phyloP scores from a whole-genome alignment of 64 coral and sea anemone genomes.

The Dendronephthya gigantea region DNA sequence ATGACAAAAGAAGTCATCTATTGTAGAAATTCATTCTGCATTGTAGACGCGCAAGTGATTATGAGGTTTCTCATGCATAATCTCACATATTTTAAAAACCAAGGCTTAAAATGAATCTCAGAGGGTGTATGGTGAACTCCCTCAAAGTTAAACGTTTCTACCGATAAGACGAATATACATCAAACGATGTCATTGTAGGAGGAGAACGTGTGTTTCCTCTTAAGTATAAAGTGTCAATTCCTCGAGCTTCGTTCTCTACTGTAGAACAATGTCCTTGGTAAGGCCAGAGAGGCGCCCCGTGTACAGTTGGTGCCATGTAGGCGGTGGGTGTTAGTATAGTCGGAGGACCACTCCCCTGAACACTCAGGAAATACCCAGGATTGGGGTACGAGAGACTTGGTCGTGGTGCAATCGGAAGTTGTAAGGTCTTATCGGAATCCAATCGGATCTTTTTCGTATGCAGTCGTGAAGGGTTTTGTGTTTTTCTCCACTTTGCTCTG shows the following conservation, averaged over 20 bases:
- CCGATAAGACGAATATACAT: neutral
- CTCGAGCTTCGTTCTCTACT: neutral
- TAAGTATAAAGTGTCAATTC: neutral
- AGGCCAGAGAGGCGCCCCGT: conserved; percentile 72
- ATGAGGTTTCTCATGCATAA: too few relatives aligned
- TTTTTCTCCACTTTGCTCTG: conserved; percentile 89
- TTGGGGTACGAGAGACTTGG: conserved; percentile 75
- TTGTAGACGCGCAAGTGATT: too few relatives aligned
- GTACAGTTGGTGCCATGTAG: conserved; percentile 81
- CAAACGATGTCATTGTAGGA: conserved; percentile 9
- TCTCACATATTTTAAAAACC: too few relatives aligned
- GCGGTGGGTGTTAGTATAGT: conserved; percentile 69
- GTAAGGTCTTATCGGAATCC: conserved; percentile 60
- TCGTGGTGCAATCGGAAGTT: conserved; percentile 85
- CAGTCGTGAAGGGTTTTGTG: conserved; percentile 71
- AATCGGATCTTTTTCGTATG: conserved; percentile 70
- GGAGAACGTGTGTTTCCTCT: neutral
- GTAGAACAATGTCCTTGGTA: conserved; percentile 44
- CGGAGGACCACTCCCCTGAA: conserved; percentile 44
- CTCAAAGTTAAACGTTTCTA: too few relatives aligned
- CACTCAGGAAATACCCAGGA: conserved; percentile 80
- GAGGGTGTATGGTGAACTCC: too few relatives aligned
- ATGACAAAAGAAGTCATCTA: too few relatives aligned
- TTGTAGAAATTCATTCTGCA: too few relatives aligned
- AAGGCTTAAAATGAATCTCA: neutral